Evolutionary conservation across 1,140 invertebrate species (phyloP).

Genomic region (Platorchestia sp.): DNA sequence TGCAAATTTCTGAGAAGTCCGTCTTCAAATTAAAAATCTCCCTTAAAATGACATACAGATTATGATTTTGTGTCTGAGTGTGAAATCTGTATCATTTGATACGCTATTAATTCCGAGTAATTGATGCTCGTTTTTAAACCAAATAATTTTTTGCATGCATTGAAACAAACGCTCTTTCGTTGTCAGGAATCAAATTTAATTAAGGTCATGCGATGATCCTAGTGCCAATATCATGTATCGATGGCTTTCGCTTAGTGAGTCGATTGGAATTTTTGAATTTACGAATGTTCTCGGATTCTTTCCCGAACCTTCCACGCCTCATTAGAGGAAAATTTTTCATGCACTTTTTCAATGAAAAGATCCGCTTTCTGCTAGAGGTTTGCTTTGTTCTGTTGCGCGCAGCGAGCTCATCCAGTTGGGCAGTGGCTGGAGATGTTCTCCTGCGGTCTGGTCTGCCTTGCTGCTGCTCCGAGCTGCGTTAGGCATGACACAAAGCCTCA

Average conservation of each 20-base stretch:
- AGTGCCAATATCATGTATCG: neutral
- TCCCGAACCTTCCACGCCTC: neutral
- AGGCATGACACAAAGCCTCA: constrained; percentile 15
- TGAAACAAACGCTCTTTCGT: too few relatives aligned
- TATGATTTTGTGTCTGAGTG: too few relatives aligned
- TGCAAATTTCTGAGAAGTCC: too few relatives aligned
- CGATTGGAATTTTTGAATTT: neutral
- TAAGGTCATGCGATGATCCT: too few relatives aligned
- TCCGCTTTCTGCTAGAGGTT: neutral
- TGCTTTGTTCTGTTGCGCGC: neutral
- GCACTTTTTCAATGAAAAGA: neutral
- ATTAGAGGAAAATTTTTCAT: neutral
- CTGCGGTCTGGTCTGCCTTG: neutral
- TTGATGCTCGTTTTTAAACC: too few relatives aligned
- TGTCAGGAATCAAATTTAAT: too few relatives aligned
- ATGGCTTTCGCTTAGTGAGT: neutral
- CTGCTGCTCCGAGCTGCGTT: neutral
- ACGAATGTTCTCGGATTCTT: neutral
- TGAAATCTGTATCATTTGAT: too few relatives aligned
- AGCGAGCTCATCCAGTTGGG: neutral
- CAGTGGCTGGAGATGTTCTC: neutral
- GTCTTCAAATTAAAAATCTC: too few relatives aligned
- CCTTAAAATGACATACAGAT: too few relatives aligned
- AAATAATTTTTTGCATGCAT: too few relatives aligned
- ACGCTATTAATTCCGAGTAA: too few relatives aligned